These are phyloP conservation scores for Pseudobourletiella spinata DNA, from an alignment of 1,140 invertebrate species.

Conservation along the genomic window DNA sequence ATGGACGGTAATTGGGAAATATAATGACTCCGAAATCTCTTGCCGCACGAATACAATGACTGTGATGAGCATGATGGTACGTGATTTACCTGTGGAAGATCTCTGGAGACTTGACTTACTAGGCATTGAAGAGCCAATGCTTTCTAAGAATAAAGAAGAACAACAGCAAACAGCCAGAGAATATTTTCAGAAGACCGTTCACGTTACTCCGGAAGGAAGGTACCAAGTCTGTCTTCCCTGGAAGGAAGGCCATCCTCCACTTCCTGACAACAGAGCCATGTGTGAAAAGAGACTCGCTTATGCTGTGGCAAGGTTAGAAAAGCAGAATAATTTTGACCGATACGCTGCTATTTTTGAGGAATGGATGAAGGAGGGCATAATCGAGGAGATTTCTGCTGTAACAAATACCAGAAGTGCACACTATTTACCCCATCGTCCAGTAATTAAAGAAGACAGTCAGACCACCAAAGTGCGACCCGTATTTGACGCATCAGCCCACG, in stretches of 20 bases:
- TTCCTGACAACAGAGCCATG: constrained; percentile 33
- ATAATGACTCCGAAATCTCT: too few relatives aligned
- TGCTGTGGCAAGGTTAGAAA: constrained; percentile 32
- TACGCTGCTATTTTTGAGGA: constrained; percentile 38
- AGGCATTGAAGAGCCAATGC: constrained; percentile 39
- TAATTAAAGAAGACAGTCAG: constrained; percentile 26
- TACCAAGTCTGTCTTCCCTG: constrained; percentile 39
- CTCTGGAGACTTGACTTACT: constrained; percentile 41
- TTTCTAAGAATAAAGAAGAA: constrained; percentile 34
- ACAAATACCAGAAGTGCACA: too few relatives aligned
- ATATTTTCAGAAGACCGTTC: constrained; percentile 37
- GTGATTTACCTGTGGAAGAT: constrained; percentile 21
- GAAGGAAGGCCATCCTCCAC: constrained; percentile 34
- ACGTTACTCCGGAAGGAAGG: constrained; percentile 32
- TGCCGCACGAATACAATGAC: too few relatives aligned
- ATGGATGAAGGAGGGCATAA: constrained; percentile 37
- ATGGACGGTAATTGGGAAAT: constrained; percentile 39
- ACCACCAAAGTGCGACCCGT: constrained; percentile 34
- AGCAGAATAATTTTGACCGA: constrained; percentile 30
- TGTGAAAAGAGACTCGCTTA: constrained; percentile 29
- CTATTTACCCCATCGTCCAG: constrained; percentile 33
- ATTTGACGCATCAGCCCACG: constrained; percentile 36
- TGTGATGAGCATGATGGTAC: background rate
- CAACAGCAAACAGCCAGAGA: constrained; percentile 31
- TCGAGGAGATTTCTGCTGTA: constrained; percentile 35